Evolutionary conservation across 2,797 vertebrate species (phyloP).

Genomic region (Acanthurus tractus): DNA sequence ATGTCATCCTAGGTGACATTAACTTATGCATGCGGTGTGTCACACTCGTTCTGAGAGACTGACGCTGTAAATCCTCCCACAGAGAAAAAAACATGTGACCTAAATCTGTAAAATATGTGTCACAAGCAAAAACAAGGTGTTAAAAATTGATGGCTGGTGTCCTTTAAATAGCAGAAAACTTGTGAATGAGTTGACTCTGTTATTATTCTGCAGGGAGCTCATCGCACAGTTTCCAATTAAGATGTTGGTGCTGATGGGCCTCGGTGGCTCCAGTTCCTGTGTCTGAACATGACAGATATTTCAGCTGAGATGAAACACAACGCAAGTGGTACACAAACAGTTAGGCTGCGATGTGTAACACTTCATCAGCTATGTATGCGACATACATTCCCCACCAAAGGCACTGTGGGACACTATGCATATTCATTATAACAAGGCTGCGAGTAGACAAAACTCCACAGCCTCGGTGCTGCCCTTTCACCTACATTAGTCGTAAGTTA

Average conservation of each 20-base stretch:
- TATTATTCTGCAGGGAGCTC: conserved; percentile 23
- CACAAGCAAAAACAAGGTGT: conserved; percentile 30
- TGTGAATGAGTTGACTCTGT: conserved; percentile 36
- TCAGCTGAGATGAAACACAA: conserved; percentile 1
- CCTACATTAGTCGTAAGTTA: conserved; percentile 31
- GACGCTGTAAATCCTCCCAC: not conserved
- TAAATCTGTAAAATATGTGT: conserved; percentile 42
- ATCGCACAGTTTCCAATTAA: conserved; percentile 19
- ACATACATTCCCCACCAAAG: conserved; percentile 6
- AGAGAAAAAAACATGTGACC: conserved; percentile 14
- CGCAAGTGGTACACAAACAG: not conserved
- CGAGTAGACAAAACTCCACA: conserved; percentile 13
- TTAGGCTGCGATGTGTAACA: not conserved
- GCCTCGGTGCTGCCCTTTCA: conserved; percentile 11
- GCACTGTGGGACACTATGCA: conserved; percentile 27
- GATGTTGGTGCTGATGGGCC: not conserved
- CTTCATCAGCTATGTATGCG: conserved; percentile 20
- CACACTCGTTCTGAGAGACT: not conserved
- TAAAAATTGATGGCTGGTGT: conserved; percentile 19
- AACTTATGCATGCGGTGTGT: not conserved
- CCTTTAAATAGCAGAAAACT: conserved; percentile 25
- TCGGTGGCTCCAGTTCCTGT: not conserved
- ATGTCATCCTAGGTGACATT: not conserved
- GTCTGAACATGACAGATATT: conserved; percentile 22
- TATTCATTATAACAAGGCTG: conserved; percentile 31